phyloP scores from a whole-genome alignment of 2,113 vertebrate species.

The Pangasianodon gigas region DNA sequence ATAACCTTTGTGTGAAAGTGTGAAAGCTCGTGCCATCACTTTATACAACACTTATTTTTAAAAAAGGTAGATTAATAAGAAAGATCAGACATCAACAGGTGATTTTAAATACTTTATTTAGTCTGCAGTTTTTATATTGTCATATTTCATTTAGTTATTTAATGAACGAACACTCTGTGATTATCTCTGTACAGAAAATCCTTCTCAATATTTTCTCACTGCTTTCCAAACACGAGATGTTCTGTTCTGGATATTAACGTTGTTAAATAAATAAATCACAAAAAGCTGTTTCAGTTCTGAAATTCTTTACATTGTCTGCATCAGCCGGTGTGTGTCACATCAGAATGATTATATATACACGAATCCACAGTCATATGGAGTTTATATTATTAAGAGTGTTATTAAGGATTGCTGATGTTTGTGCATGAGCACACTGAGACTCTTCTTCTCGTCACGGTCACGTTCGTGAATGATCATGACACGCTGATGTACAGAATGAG shows the following conservation, averaged over 20 bases:
- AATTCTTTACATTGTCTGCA: neutral
- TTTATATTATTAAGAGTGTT: neutral
- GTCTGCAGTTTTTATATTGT: neutral
- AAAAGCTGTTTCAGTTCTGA: neutral
- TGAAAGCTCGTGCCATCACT: neutral
- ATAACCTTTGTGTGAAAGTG: neutral
- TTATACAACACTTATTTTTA: neutral
- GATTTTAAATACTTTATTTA: neutral
- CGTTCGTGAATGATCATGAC: neutral
- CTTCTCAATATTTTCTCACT: neutral
- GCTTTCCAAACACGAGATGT: neutral
- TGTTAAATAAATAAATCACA: neutral
- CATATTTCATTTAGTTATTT: neutral
- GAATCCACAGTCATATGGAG: neutral
- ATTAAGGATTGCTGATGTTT: neutral
- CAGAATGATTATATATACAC: neutral
- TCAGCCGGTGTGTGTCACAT: too few relatives aligned
- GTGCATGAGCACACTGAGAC: neutral
- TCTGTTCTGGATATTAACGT: neutral
- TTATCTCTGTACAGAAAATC: neutral
- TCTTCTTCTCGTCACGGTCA: neutral
- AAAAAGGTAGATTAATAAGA: neutral
- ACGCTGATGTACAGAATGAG: neutral
- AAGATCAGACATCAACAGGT: neutral
- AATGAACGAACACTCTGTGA: neutral